Conservation (phyloP, 2,113 vertebrate species). For the Hyla sarda region DNA sequence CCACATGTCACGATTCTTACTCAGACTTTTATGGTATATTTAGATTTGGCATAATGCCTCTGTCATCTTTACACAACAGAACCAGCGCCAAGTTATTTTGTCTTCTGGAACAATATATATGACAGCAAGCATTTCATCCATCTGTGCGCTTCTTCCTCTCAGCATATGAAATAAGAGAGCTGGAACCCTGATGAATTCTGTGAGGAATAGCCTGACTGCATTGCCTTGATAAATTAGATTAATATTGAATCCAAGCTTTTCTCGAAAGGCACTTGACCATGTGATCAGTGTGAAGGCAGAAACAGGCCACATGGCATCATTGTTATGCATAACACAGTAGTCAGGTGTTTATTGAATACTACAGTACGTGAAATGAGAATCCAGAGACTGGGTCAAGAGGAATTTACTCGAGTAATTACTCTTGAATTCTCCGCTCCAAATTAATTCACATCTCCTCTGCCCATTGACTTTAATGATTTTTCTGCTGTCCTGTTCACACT, state of each 20-base stretch:
- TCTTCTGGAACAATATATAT: neutral
- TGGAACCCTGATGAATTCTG: neutral
- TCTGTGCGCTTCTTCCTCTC: neutral
- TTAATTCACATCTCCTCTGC: no score
- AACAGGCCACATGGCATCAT: neutral
- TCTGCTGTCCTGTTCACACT: no score
- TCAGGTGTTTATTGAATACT: neutral
- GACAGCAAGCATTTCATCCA: neutral
- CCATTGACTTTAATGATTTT: no score
- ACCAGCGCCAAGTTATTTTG: neutral
- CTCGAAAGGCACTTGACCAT: neutral
- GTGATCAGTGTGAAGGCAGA: neutral
- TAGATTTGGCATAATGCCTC: neutral
- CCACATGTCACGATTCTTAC: no score
- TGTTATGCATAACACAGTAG: neutral
- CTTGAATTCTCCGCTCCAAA: no score
- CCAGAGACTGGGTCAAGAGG: no score
- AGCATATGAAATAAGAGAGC: neutral
- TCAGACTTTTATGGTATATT: neutral
- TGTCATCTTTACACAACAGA: neutral
- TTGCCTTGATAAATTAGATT: neutral
- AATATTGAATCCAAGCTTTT: neutral
- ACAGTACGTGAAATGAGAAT: neutral
- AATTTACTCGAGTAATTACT: no score
- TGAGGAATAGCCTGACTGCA: neutral